These are phyloP conservation scores for Cryptocephalus primarius DNA, from an alignment of 2,888 invertebrate species.

Conservation along the genomic window DNA sequence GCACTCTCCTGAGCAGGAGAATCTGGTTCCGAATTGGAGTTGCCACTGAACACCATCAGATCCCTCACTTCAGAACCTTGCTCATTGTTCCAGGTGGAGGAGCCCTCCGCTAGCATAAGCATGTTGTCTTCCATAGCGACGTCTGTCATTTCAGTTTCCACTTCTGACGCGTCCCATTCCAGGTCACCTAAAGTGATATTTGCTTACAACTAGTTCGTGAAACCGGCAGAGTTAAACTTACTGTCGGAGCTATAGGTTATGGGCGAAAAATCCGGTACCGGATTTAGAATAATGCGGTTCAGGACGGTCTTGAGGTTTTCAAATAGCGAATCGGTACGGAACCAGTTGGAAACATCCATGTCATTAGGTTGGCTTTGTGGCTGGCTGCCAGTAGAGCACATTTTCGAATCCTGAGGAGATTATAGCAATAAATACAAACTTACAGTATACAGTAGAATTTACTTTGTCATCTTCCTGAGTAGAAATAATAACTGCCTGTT, in stretches of 20 bases:
- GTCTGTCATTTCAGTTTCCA: conserved; percentile 44
- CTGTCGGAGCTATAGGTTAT: conserved; percentile 56
- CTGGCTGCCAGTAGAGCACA: conserved; percentile 34
- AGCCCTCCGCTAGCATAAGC: conserved; percentile 14
- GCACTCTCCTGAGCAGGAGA: conserved; percentile 8
- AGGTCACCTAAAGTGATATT: conserved; percentile 45
- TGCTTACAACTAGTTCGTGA: neutral
- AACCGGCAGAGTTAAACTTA: conserved; percentile 26
- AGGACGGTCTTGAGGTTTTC: conserved; percentile 66
- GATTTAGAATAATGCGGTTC: conserved; percentile 47
- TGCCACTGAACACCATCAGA: conserved; percentile 15
- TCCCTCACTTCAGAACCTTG: neutral
- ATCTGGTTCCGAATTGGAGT: conserved; percentile 2
- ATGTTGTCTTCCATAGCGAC: conserved; percentile 17
- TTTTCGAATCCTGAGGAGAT: conserved; percentile 31
- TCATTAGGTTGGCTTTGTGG: conserved; percentile 35
- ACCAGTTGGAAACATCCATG: conserved; percentile 53
- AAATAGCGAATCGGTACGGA: conserved; percentile 60
- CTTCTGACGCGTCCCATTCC: conserved; percentile 64
- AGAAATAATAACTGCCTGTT: conserved; percentile 58
- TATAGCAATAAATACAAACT: neutral
- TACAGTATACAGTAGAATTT: conserved; percentile 2
- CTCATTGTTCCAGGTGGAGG: conserved; percentile 5
- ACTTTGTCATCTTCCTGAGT: conserved; percentile 36
- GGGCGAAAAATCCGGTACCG: conserved; percentile 46